Percentiles rank a stretch among this genome's conserved stretches.
phyloP scores from a whole-genome alignment of 2,888 invertebrate genomes.

The Geophilus truncorum region DNA sequence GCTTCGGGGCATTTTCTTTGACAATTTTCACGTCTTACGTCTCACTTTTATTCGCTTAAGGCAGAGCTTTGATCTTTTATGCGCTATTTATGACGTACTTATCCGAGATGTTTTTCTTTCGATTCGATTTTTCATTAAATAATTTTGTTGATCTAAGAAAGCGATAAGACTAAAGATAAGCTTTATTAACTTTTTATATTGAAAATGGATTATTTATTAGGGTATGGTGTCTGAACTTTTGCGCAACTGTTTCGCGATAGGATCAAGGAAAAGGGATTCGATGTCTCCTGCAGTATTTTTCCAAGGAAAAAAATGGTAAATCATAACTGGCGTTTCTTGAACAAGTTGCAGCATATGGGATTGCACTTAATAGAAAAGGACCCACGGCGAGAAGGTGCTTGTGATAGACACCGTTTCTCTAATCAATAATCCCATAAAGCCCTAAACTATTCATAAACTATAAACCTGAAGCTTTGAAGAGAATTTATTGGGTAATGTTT shows the following conservation, averaged over 20 bases:
- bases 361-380: background rate
- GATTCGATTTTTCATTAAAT: too few relatives aligned
- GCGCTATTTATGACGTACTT: background rate
- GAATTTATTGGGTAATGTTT: background rate
- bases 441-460: background rate
- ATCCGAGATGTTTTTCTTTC: too few relatives aligned
- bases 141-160: too few relatives aligned
- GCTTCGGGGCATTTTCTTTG: background rate
- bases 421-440: background rate
- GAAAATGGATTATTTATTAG: background rate
- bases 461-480: background rate
- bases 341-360: too few relatives aligned
- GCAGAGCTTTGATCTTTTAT: background rate
- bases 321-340: too few relatives aligned
- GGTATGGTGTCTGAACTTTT: background rate
- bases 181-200: background rate
- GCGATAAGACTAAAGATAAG: background rate
- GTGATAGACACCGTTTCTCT: background rate
- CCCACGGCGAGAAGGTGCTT: background rate
- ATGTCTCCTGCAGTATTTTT: too few relatives aligned
- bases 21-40: background rate
- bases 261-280: too few relatives aligned
- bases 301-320: too few relatives aligned
- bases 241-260: too few relatives aligned
- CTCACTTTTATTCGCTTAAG: background rate